A percentile compares a stretch with the other conserved stretches of the same genome.
These are phyloP conservation scores for Molorchus minor DNA, from an alignment of 2,888 invertebrate species.

Conservation along the genomic window DNA sequence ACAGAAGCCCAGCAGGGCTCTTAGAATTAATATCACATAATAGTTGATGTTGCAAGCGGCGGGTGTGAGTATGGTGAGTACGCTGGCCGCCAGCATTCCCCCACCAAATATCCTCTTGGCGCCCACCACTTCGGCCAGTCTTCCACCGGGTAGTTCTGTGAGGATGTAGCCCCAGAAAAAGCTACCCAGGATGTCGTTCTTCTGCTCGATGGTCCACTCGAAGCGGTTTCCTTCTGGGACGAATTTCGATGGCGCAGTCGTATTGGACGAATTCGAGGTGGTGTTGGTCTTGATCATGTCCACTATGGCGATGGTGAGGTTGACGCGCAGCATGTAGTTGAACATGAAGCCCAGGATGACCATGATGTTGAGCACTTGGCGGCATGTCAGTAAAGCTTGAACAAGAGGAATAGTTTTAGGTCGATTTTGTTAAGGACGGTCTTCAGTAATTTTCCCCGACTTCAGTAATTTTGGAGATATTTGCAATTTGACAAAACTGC, in stretches of 20 bases:
- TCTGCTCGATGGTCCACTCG: conserved; percentile 80
- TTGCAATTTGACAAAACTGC: too few species aligned
- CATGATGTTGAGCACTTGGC: conserved; percentile 83
- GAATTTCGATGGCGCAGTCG: conserved; percentile 17
- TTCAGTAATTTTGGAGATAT: too few species aligned
- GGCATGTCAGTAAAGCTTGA: conserved; percentile 68
- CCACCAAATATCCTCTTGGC: conserved; percentile 86
- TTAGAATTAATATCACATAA: conserved; percentile 73
- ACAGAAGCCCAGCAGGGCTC: conserved; percentile 68
- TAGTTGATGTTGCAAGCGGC: conserved; percentile 76
- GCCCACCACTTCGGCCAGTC: conserved; percentile 84
- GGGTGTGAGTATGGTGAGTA: conserved; percentile 84
- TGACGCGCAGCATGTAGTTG: conserved; percentile 88
- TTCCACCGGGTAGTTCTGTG: conserved; percentile 89
- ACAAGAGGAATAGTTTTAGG: conserved; percentile 17
- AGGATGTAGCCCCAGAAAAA: conserved; percentile 94
- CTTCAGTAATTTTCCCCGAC: too few species aligned
- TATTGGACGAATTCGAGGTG: conserved; percentile 46
- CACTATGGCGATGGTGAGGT: conserved; percentile 86
- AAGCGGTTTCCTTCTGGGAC: conserved; percentile 65
- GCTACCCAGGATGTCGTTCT: conserved; percentile 82
- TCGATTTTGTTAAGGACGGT: too few species aligned
- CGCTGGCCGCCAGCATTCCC: conserved; percentile 83
- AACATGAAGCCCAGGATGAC: conserved; percentile 89
- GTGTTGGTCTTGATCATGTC: conserved; percentile 72